Percentiles rank a stretch among this genome's conserved stretches.
phyloP scores from a whole-genome alignment of 2,888 invertebrate genomes.

The Nomada goodeniana region DNA sequence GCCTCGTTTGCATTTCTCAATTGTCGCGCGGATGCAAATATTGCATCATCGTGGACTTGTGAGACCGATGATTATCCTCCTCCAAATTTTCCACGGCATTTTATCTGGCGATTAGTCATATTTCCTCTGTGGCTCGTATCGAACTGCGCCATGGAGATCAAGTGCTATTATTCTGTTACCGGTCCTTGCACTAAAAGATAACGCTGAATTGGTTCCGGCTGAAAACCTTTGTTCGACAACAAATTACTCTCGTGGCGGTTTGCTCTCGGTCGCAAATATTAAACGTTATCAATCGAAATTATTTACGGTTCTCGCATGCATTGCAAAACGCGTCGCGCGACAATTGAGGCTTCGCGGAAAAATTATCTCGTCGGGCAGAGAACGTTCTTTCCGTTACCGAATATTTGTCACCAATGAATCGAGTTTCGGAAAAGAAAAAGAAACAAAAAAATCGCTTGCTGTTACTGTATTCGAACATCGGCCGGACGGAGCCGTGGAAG shows the following conservation, averaged over 20 bases:
- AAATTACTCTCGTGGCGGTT: not conserved
- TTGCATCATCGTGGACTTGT: not conserved
- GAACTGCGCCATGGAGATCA: too few species aligned
- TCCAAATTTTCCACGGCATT: slow-evolving; percentile 30
- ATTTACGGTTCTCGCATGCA: too few species aligned
- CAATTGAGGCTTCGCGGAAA: not conserved
- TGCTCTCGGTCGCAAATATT: not conserved
- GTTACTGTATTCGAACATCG: too few species aligned
- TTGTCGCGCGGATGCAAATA: not conserved
- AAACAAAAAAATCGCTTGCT: too few species aligned
- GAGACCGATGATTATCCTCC: slow-evolving; percentile 17
- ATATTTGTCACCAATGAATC: slow-evolving; percentile 4
- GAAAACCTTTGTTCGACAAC: not conserved
- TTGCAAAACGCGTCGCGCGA: not conserved
- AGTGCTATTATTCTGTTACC: too few species aligned
- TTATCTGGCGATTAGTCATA: slow-evolving; percentile 29
- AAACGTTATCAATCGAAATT: too few species aligned
- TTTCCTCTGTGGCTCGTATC: not conserved
- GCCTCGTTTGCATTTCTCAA: slow-evolving; percentile 2
- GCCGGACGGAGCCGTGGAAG: not conserved
- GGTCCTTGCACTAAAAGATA: not conserved
- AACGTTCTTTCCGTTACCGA: slow-evolving; percentile 10
- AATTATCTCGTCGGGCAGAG: not conserved
- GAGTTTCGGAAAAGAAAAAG: too few species aligned
- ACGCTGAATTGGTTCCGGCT: not conserved